Base-by-base conservation (phyloP, 2,888 invertebrate genomes). In the Odontomyia ornata region DNA sequence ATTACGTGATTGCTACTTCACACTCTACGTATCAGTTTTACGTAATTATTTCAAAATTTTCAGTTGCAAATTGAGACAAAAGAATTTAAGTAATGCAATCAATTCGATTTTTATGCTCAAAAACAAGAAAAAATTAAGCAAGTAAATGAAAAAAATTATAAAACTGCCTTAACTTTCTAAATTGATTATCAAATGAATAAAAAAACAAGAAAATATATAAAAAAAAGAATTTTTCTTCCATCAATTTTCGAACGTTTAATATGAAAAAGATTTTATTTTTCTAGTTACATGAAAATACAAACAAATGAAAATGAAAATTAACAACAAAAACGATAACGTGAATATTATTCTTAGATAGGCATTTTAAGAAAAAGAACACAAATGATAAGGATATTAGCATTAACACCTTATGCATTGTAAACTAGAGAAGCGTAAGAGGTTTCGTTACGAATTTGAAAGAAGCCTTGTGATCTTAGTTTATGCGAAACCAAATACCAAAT, bases 391-490 rank as follows among this genome's bases (percentile, higher is more conserved):
- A 21, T n/a, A 65, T 43, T 25, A 69, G 36, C n/a, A 47, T 47
- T 46, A 69, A 18, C 43, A 47, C 27, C 21, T 25, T 69, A 65
- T 47, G 69, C 69, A 47, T 69, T 69, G 47, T 69, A 46, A 30
- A 25, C 25, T 11, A 69, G 11, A 47, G 23, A 46, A 30, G 69
- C 69, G 47, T 69, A 25, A 69, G 18, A 60, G 73, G 73, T 73
- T 73, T 73, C 60, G 73, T 60, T 57, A 72, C 57, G 73, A 73
- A 73, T 73, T 57, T 60, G n/a, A 25, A 65, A 9, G 43, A 73
- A 73, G 60, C 73, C 73, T 73, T 73, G 73, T 73, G 73, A 73
- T 73, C 60, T 57, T 60, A 73, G 60, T 73, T 73, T 57, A 73
- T 73, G 73, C 73, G 60, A 73, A 72, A 72, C 25, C 69, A 36